A percentile compares a stretch with the other conserved stretches of the same genome.
Conservation (phyloP, 2,888 invertebrate species). For the Tenthredo distinguenda region DNA sequence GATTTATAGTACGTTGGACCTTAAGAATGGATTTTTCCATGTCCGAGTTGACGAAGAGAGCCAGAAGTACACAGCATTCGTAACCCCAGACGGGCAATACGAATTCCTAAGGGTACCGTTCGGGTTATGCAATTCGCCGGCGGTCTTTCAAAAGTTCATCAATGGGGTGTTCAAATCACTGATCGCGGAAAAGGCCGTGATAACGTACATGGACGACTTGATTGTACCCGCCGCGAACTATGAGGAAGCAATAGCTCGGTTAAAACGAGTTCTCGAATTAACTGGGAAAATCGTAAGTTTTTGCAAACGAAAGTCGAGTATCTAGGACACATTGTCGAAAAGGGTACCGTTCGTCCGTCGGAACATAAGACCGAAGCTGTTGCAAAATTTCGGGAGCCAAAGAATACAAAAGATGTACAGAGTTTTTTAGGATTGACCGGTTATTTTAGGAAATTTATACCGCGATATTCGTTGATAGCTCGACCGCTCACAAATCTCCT, state of each 20-base stretch:
- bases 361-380: slow-evolving; percentile 49
- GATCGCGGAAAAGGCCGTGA: neutral
- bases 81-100: slow-evolving; percentile 57
- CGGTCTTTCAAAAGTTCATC: slow-evolving; percentile 56
- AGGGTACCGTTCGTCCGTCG: slow-evolving; percentile 42
- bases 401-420: slow-evolving; percentile 45
- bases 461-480: slow-evolving; percentile 50
- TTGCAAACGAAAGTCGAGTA: slow-evolving; percentile 14
- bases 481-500: slow-evolving; percentile 49
- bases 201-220: slow-evolving; percentile 53
- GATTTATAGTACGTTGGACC: too few species aligned
- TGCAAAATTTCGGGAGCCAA: slow-evolving; percentile 21
- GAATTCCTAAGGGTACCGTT: slow-evolving; percentile 59
- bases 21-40: too few species aligned
- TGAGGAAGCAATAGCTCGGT: neutral
- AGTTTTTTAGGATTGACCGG: slow-evolving; percentile 55
- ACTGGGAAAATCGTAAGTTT: slow-evolving; percentile 49
- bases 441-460: slow-evolving; percentile 55
- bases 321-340: slow-evolving; percentile 50
- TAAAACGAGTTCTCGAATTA: slow-evolving; percentile 47
- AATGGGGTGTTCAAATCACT: slow-evolving; percentile 44
- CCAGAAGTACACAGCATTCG: slow-evolving; percentile 59
- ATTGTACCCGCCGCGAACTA: slow-evolving; percentile 34
- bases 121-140: slow-evolving; percentile 58
- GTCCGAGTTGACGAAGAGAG: too few species aligned